Evolutionary conservation across 2,888 invertebrate genomes (phyloP).

Genomic region (Himalopsyche kuldschensis): DNA sequence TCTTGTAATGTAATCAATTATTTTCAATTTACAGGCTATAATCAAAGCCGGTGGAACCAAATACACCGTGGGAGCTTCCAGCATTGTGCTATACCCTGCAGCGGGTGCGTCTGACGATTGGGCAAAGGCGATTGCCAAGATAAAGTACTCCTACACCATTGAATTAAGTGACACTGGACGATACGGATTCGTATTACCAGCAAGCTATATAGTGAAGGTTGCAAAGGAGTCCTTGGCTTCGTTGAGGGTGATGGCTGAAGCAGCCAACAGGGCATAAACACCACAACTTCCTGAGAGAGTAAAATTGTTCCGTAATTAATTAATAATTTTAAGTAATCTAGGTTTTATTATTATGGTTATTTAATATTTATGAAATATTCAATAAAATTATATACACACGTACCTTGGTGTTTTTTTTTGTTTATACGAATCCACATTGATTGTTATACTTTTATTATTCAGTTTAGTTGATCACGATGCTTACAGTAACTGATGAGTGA

Average conservation of each 20-base stretch:
- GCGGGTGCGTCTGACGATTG: conserved; percentile 87
- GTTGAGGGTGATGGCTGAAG: conserved; percentile 64
- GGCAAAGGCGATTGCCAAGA: conserved; percentile 80
- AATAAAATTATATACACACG: conserved; percentile 1
- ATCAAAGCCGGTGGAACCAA: conserved; percentile 60
- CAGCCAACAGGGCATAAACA: conserved; percentile 48
- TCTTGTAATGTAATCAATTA: too few species aligned
- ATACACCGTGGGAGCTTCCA: conserved; percentile 78
- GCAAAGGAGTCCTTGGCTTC: conserved; percentile 76
- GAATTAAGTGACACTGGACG: conserved; percentile 85
- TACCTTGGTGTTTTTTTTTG: not conserved
- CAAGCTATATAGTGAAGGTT: conserved; percentile 72
- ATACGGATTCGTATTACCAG: conserved; percentile 86
- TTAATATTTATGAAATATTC: conserved; percentile 16
- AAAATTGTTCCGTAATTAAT: not conserved
- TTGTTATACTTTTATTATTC: not conserved
- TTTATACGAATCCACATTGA: not conserved
- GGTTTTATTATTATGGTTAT: conserved; percentile 29
- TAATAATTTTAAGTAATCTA: not conserved
- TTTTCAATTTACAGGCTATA: conserved; percentile 57
- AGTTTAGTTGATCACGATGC: too few species aligned
- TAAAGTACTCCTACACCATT: conserved; percentile 88
- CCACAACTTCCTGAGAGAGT: conserved; percentile 8
- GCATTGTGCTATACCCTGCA: conserved; percentile 77
- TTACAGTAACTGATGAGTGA: too few species aligned